Evolutionary conservation across 1,140 invertebrate genomes (phyloP), one percentile per base, ranked within the genome.

Genomic region (Nymphalis io): DNA sequence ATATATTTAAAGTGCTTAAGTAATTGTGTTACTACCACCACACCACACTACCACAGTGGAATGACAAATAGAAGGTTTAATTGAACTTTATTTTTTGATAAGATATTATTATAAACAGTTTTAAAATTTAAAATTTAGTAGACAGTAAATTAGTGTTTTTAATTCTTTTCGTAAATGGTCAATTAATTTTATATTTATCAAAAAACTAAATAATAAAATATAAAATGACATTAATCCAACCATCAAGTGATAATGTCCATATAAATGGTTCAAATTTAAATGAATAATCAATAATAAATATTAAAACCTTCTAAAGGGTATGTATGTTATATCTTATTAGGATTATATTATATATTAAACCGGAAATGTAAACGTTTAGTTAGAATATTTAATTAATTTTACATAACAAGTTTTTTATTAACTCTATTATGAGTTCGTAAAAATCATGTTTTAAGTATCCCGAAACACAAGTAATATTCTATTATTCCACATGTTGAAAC

Each of bases 401-500:
- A 33, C 27, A 33, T 33, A 33, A 33, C 27, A 33, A 33, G 27
- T 33, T 33, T 33, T 33, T 33, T 33, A 33, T 33, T 33, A 33
- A 33, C 23, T 27, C 5, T 27, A 27, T 27, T 27, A 33, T 33
- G 27, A 33, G 4, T 33, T 33, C 0, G 10, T 33, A 33, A 33
- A 8, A 0, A 33, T 53, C 16, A 51, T 8, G 18, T 53, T 21
- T 11, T 27, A 55, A 23, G 11, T 23, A 55, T 27, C 23, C 23
- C 12, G 20, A 15, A 55, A 27, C 51, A 55, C 21, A 23, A 27
- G 51, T 55, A 55, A 27, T 55, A 18, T 55, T 27, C 15, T 55
- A 55, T n/a, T 55, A 18, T 55, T 27, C 15, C 51, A 55, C 51
- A 51, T 51, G 46, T 51, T 55, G 20, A 27, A 23, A 55, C 51